Percentiles rank a stretch among this genome's conserved stretches.
Conservation (phyloP, 2,113 vertebrate genomes). For the Catharus minimus region DNA sequence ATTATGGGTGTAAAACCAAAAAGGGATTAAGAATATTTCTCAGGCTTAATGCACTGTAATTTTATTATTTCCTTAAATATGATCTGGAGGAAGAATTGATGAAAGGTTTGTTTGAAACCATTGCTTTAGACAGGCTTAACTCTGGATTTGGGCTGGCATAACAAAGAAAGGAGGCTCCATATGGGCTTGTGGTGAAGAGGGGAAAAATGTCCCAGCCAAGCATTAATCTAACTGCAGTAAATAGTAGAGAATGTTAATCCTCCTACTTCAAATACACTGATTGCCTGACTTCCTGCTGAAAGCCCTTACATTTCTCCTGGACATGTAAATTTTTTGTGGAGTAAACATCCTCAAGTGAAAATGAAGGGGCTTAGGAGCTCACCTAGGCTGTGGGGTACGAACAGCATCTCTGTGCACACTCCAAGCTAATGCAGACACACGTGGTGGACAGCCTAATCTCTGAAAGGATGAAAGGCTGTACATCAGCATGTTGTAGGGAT, state of each 20-base stretch:
- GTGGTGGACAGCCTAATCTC: background rate
- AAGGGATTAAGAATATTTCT: slow-evolving; percentile 50
- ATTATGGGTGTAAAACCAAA: slow-evolving; percentile 35
- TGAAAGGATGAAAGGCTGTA: background rate
- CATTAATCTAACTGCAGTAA: slow-evolving; percentile 35
- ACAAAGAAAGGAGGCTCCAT: background rate
- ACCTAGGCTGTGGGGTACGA: background rate
- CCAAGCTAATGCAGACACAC: background rate
- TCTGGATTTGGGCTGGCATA: slow-evolving; percentile 28
- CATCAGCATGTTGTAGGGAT: background rate
- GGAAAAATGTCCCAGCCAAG: slow-evolving; percentile 20
- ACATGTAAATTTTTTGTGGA: background rate
- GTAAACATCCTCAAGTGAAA: background rate
- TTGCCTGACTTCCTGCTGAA: slow-evolving; percentile 27
- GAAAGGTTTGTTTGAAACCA: slow-evolving; percentile 45
- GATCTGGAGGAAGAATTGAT: slow-evolving; percentile 11
- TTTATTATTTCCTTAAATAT: slow-evolving; percentile 54
- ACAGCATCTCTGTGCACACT: background rate
- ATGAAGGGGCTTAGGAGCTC: slow-evolving; percentile 15
- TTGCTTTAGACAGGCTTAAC: background rate
- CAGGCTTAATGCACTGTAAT: slow-evolving; percentile 28
- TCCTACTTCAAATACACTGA: slow-evolving; percentile 22
- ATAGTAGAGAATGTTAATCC: slow-evolving; percentile 44
- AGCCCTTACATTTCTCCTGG: slow-evolving; percentile 10
- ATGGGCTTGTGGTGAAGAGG: background rate